Base-by-base conservation (phyloP, 2,113 vertebrate genomes). In the Beaufortia kweichowensis region DNA sequence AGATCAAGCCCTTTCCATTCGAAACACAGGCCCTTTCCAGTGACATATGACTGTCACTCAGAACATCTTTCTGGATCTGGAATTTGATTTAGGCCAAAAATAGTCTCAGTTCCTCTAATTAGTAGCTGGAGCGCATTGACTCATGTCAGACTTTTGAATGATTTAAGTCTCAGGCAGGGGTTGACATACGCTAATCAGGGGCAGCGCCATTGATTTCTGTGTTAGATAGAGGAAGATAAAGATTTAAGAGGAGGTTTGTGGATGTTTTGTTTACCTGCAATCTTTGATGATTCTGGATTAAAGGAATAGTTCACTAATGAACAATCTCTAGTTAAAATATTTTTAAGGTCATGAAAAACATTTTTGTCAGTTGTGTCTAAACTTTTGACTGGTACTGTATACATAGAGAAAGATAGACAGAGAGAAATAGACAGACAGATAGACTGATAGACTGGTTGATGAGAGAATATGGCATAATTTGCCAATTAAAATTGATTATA, bases 1-100 rank as follows among this genome's bases (percentile, higher is more conserved):
- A 63, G 63, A 78, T 74, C 63, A 35, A 23, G 63, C 23, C n/a
- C 76, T 78, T 79, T 78, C 48, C 33, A 70, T 82, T 78, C 59
- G 31, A 35, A 19, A 77, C 79, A 77, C 43, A 23, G 68, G 31
- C 57, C 26, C 28, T 61, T n/a, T 24, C 19, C 21, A 65, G 57
- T 57, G 61, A 14, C 63, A 78, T 43, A 61, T 21, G 0, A 72
- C 39, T 50, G 63, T 59, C 33, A 68, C 33, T 62, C 69, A 33
- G 72, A 59, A 35, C 43, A 62, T 68, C 57, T 26, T 50, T 73
- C 12, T 48, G 50, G 70, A 26, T 10, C n/a, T 23, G 48, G 71
- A 76, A 78, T 78, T 75, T 69, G 64, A 75, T 70, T 65, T 70
- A 50, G 31, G 63, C 23, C 59, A 39, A 59, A 57, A 61, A 50